Base-by-base conservation (phyloP, 2,888 invertebrate genomes). In the Choristoneura rosaceana region DNA sequence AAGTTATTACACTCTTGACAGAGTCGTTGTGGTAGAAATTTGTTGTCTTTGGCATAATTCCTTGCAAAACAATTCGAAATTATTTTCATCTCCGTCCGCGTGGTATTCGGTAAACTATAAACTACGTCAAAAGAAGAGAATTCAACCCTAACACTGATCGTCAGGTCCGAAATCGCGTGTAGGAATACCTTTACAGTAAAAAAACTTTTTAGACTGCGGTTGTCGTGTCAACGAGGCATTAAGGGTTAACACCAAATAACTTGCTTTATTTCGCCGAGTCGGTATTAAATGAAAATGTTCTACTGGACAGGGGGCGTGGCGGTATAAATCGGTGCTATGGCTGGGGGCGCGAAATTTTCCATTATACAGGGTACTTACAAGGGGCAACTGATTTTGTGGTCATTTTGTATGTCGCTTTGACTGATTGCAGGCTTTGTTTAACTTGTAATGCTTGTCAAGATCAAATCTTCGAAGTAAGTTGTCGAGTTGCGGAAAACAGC, bases 231-330 rank as follows among this genome's bases (percentile, higher is more conserved):
- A 88, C 86, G 84, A 80, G 80, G 81, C 89, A 90, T 91, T 90
- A 90, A 78, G 84, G 84, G 84, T 84, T 86, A 87, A 86, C 87
- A 84, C 86, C 84, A 60, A 86, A 85, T 86, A 86, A 83, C 84
- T 79, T 79, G 80, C 84, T 84, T 87, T 88, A 87, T 86, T 88
- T 84, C 84, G 83, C 80, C 79, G 81, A 80, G 83, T 87, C 84
- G 86, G 87, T 85, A 86, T 89, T 86, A 87, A 90, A 90, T 88
- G 87, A 88, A 89, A 88, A 88, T 81, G 88, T 89, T 82, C 83
- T 84, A 80, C 81, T 81, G 77, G 83, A 81, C 81, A 80, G 76
- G 79, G 78, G 87, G 88, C 84, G 87, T 82, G 82, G 80, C 76
- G 76, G 76, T 78, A 86, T 87, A 87, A 87, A 88, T 86, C 78